Percentiles rank a stretch among this genome's conserved stretches.
phyloP scores from a whole-genome alignment of 2,888 invertebrate species.

The Bugulina stolonifera region DNA sequence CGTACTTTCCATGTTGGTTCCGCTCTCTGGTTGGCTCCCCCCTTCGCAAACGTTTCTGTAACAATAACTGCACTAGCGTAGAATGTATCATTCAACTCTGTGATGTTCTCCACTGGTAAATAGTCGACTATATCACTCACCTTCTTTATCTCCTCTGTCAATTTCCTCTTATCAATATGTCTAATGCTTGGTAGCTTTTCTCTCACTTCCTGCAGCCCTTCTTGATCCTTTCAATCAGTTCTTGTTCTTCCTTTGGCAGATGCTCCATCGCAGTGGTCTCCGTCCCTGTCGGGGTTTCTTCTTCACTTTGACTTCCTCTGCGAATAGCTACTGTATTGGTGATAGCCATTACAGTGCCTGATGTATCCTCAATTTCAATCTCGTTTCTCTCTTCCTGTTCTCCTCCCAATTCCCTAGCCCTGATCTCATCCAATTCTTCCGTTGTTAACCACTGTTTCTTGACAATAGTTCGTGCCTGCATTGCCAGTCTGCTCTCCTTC shows the following conservation, averaged over 20 bases:
- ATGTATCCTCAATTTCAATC: not conserved
- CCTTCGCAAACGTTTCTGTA: not conserved
- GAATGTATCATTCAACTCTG: conserved; percentile 6
- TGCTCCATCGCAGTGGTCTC: not conserved
- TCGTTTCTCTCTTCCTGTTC: no score
- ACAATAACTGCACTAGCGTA: not conserved
- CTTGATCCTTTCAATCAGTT: not conserved
- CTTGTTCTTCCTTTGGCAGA: not conserved
- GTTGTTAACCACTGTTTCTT: not conserved
- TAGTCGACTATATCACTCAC: not conserved
- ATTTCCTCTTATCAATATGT: not conserved
- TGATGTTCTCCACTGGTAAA: conserved; percentile 9
- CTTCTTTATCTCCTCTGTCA: not conserved
- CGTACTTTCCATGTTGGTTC: not conserved
- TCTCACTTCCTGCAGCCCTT: not conserved
- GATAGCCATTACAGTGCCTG: not conserved
- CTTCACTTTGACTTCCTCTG: not conserved
- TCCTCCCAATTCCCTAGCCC: not conserved
- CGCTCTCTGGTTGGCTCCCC: not conserved
- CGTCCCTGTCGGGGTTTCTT: not conserved
- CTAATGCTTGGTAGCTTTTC: conserved; percentile 5
- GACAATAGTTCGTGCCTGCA: not conserved
- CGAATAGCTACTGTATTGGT: not conserved
- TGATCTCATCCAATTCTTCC: not conserved
- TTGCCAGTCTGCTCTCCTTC: not conserved